Percentiles rank a stretch among this genome's conserved stretches.
These are phyloP conservation scores for Limnothrissa miodon DNA, from an alignment of 2,113 vertebrate species.

Conservation along the genomic window DNA sequence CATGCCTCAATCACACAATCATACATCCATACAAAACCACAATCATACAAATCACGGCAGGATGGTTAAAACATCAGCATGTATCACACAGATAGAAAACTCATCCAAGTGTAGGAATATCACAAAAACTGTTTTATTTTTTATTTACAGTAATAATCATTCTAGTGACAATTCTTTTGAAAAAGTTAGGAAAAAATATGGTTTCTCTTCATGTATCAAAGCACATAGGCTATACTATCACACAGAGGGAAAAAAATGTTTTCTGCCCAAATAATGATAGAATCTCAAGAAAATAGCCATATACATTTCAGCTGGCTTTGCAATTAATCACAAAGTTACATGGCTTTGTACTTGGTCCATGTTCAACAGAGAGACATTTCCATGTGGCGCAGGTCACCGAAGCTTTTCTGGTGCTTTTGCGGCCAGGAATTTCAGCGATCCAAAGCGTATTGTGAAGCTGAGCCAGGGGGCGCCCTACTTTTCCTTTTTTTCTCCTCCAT, in stretches of 20 bases:
- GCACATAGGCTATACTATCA: neutral
- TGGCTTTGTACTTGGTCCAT: constrained; percentile 10
- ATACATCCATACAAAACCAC: no score
- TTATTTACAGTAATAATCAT: constrained; percentile 11
- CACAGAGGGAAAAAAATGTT: neutral
- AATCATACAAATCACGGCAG: neutral
- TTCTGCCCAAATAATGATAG: neutral
- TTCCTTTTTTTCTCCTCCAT: constrained; percentile 57
- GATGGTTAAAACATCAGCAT: constrained; percentile 7
- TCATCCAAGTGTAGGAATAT: neutral
- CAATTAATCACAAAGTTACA: constrained; percentile 1
- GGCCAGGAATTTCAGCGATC: neutral
- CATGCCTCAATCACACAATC: no score
- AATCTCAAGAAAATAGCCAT: neutral
- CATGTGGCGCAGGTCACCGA: neutral
- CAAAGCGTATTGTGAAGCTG: constrained; percentile 45
- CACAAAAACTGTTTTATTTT: constrained; percentile 8
- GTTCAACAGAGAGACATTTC: neutral
- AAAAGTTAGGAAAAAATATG: neutral
- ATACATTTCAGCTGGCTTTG: neutral
- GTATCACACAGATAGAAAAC: neutral
- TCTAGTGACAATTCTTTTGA: neutral
- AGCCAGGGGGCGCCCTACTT: constrained; percentile 48
- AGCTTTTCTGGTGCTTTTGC: constrained; percentile 6
- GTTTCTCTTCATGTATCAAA: neutral